Conservation (phyloP, 2,888 invertebrate species). For the Acutogordius australiensis region DNA sequence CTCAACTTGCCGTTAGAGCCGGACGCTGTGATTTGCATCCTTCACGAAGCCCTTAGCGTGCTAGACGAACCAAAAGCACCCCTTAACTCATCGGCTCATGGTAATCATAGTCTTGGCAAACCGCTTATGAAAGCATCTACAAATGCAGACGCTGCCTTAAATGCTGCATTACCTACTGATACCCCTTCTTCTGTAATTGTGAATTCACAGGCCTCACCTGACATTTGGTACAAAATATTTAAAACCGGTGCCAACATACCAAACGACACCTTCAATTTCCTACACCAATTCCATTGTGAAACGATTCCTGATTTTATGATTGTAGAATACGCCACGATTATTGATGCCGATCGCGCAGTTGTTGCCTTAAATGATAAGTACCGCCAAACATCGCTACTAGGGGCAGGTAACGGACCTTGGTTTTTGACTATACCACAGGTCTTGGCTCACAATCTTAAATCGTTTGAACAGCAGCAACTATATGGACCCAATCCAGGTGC, state of each 20-base stretch:
- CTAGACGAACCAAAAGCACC: not conserved
- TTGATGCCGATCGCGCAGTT: not conserved
- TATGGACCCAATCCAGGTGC: not conserved
- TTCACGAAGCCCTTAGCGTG: not conserved
- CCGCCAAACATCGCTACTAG: not conserved
- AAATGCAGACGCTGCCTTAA: not conserved
- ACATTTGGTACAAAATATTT: constrained; percentile 3
- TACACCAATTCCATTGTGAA: constrained; percentile 2
- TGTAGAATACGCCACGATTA: not conserved
- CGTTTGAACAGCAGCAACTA: not conserved
- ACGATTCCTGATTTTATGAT: not conserved
- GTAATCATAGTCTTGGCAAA: not conserved
- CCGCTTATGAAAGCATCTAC: too few relatives aligned
- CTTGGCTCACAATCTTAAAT: not conserved
- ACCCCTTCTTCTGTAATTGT: not conserved
- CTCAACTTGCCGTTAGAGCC: not conserved
- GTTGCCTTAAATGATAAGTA: not conserved
- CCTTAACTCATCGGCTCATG: not conserved
- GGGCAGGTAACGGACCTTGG: not conserved
- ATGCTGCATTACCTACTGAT: not conserved
- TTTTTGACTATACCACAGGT: not conserved
- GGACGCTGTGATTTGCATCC: not conserved
- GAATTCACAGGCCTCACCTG: not conserved
- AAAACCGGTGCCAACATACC: not conserved
- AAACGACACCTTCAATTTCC: constrained; percentile 8